Evolutionary conservation across 2,888 invertebrate genomes (phyloP).

Genomic region (Emmelina monodactyla): DNA sequence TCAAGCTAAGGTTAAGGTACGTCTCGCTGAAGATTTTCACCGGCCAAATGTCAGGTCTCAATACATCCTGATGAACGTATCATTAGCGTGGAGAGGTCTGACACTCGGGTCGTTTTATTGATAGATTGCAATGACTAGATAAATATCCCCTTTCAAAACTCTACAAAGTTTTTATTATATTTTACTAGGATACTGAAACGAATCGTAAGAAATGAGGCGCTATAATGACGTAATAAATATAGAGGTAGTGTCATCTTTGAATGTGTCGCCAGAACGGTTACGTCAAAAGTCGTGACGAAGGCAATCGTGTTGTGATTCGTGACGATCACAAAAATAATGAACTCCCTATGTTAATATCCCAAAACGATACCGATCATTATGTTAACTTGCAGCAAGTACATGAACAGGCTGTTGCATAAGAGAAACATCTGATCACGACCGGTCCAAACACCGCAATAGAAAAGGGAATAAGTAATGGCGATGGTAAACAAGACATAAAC

Average conservation of each 20-base stretch:
- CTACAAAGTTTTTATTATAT: neutral
- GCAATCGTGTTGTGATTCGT: slow-evolving; percentile 35
- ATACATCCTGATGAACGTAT: slow-evolving; percentile 24
- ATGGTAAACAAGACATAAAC: slow-evolving; percentile 42
- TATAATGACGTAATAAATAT: slow-evolving; percentile 9
- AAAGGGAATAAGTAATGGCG: slow-evolving; percentile 30
- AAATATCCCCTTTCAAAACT: slow-evolving; percentile 2
- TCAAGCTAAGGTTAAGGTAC: neutral
- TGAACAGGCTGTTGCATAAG: slow-evolving; percentile 38
- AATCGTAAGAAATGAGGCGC: neutral
- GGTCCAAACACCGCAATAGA: slow-evolving; percentile 30
- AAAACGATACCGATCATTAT: slow-evolving; percentile 35
- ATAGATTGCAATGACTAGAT: slow-evolving; percentile 9
- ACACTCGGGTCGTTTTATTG: slow-evolving; percentile 21
- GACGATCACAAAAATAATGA: slow-evolving; percentile 34
- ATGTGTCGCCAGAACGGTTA: too few relatives aligned
- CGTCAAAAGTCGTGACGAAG: slow-evolving; percentile 40
- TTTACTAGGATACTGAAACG: too few relatives aligned
- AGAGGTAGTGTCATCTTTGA: too few relatives aligned
- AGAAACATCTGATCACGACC: slow-evolving; percentile 42
- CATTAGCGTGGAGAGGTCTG: slow-evolving; percentile 19
- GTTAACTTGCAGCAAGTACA: slow-evolving; percentile 25
- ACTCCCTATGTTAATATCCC: slow-evolving; percentile 29
- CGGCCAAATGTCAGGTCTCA: slow-evolving; percentile 20
- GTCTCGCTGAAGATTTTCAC: slow-evolving; percentile 15